These are phyloP conservation scores for Furcula furcula DNA, from an alignment of 2,888 invertebrate species.

Conservation along the genomic window DNA sequence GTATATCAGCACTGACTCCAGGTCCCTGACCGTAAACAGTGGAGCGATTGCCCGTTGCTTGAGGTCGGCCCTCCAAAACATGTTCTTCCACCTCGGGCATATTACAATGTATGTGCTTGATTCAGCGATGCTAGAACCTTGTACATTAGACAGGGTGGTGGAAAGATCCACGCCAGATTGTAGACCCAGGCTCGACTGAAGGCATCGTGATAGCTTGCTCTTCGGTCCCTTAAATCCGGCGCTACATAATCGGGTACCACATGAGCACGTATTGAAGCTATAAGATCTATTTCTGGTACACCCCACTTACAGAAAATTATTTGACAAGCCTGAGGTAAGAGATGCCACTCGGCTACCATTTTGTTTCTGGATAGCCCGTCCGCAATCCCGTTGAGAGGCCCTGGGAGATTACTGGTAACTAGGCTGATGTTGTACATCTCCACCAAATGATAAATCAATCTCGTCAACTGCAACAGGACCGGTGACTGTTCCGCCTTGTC, in stretches of 20 bases:
- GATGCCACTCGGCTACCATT: not conserved
- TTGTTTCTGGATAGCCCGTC: not conserved
- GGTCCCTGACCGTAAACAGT: constrained; percentile 8
- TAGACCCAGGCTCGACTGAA: constrained; percentile 17
- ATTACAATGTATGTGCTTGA: constrained; percentile 8
- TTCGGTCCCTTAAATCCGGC: constrained; percentile 9
- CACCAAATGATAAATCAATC: constrained; percentile 1
- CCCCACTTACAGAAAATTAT: constrained; percentile 9
- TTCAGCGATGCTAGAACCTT: constrained; percentile 8
- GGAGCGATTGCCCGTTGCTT: constrained; percentile 7
- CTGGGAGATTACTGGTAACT: not conserved
- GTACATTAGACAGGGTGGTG: constrained; percentile 11
- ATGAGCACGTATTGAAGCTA: constrained; percentile 12
- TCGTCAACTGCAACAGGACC: constrained; percentile 1
- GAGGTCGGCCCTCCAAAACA: constrained; percentile 19
- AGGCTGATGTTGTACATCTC: not conserved
- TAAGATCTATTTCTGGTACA: constrained; percentile 15
- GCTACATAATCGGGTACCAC: constrained; percentile 13
- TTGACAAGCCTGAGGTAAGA: not conserved
- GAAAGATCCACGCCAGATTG: constrained; percentile 20
- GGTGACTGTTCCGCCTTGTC: constrained; percentile 13
- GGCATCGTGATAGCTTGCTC: constrained; percentile 16
- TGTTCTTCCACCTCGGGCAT: constrained; percentile 14
- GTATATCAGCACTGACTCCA: constrained; percentile 5
- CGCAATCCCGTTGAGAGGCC: not conserved